Conservation (phyloP, 1,140 invertebrate genomes). For the Zaprionus africanus region DNA sequence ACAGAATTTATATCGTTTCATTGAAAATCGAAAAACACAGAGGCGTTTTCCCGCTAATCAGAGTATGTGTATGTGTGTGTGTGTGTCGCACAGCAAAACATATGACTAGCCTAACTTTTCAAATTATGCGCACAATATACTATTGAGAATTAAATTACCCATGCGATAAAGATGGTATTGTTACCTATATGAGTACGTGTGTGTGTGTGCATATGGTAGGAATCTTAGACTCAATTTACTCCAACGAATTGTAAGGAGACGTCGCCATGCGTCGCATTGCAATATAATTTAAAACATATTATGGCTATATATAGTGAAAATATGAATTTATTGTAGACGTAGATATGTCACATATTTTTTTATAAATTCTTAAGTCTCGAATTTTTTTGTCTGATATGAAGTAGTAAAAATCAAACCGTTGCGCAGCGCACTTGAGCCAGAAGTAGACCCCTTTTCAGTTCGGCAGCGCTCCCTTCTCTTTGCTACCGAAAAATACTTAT, state of each 20-base stretch:
- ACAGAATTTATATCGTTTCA: slow-evolving; percentile 38
- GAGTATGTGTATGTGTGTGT: neutral
- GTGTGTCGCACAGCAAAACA: neutral
- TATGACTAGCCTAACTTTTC: slow-evolving; percentile 8
- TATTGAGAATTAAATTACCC: slow-evolving; percentile 1
- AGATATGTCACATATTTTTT: neutral
- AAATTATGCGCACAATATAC: slow-evolving; percentile 3
- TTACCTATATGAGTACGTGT: neutral
- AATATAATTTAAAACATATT: neutral
- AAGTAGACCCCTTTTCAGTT: neutral
- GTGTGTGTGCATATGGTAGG: neutral
- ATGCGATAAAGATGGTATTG: neutral
- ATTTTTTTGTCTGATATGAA: neutral
- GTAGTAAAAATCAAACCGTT: neutral
- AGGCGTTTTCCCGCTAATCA: slow-evolving; percentile 19
- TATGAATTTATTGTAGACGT: neutral
- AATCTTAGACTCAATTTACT: neutral
- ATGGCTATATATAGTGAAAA: neutral
- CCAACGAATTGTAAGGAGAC: neutral
- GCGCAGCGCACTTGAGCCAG: neutral
- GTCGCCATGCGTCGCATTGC: neutral
- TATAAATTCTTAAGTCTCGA: neutral
- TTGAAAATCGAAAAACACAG: slow-evolving; percentile 25
- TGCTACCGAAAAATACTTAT: slow-evolving; percentile 7
- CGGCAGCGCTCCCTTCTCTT: neutral